Evolutionary conservation across 2,113 vertebrate species (phyloP), one percentile per base, ranked within the genome.

Genomic region (Nibea coibor): DNA sequence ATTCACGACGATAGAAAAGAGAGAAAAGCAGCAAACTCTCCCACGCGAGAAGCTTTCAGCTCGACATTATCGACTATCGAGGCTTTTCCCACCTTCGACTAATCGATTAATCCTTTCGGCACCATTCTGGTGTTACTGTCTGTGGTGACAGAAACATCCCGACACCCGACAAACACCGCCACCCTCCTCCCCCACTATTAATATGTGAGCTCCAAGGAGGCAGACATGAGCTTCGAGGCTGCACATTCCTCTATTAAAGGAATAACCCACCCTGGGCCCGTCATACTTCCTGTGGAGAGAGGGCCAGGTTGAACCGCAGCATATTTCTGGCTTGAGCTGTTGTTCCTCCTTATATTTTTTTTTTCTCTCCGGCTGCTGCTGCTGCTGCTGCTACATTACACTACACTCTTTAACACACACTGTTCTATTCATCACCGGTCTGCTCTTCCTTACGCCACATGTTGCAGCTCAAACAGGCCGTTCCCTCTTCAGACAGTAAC

Each of bases 251-350:
- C 86, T 87, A 93, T 91, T 94, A 93, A 87, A 91, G 86, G 88
- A 91, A 89, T 89, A 90, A 93, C 87, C 92, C 91, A 90, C 90
- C 88, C 92, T 74, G 86, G 88, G 88, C 90, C 91, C 85, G 92
- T 91, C 88, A 85, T 89, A 87, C 92, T 94, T 94, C 93, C 93
- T 94, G 92, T 93, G 89, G 91, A 91, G 90, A 85, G 89, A 93
- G 88, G 90, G 92, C 93, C 92, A 93, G 93, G 91, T 93, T 92
- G 93, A 89, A 93, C 93, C 93, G 74, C 91, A 93, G 89, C 93
- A 94, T 94, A 93, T 90, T 93, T 94, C 90, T 93, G 89, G 92
- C 91, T 93, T 92, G 90, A 94, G 92, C 90, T 92, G 93, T 94
- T 92, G 92, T 92, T 93, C 87, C 89, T 92, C 84, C 81, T 86